Conservation (phyloP, 1,140 invertebrate genomes). For the Maniola jurtina region DNA sequence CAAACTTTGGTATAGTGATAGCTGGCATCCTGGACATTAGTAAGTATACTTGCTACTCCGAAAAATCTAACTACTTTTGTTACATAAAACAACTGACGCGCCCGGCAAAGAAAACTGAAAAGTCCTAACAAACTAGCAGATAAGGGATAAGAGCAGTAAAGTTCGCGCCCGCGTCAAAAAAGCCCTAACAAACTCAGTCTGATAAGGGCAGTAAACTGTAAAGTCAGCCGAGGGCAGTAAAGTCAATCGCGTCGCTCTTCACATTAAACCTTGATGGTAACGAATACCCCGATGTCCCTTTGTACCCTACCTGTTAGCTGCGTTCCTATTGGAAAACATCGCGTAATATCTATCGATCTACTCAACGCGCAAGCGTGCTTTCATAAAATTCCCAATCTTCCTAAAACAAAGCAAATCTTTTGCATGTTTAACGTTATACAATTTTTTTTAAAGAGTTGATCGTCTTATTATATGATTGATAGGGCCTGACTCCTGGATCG, state of each 20-base stretch:
- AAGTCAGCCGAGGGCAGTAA: too few relatives aligned
- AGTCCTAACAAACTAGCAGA: not conserved
- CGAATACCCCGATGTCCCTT: constrained; percentile 20
- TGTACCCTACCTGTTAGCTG: constrained; percentile 36
- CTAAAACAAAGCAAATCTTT: not conserved
- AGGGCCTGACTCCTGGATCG: not conserved
- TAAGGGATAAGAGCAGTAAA: too few relatives aligned
- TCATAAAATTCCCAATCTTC: not conserved
- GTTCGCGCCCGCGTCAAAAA: too few relatives aligned
- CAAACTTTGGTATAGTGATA: not conserved
- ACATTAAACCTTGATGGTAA: constrained; percentile 21
- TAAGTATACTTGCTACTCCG: too few relatives aligned
- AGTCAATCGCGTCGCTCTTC: constrained; percentile 10
- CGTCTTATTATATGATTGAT: not conserved
- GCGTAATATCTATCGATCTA: constrained; percentile 61
- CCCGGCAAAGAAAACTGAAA: not conserved
- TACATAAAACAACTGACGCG: too few relatives aligned
- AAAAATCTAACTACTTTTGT: too few relatives aligned
- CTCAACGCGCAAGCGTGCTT: constrained; percentile 62
- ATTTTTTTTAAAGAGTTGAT: not conserved
- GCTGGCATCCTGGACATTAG: too few relatives aligned
- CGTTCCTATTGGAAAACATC: constrained; percentile 39
- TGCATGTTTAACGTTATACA: too few relatives aligned
- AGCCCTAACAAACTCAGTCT: not conserved
- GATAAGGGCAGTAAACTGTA: too few relatives aligned